Conservation (phyloP, 2,888 invertebrate species). For the Coelopa pilipes region DNA sequence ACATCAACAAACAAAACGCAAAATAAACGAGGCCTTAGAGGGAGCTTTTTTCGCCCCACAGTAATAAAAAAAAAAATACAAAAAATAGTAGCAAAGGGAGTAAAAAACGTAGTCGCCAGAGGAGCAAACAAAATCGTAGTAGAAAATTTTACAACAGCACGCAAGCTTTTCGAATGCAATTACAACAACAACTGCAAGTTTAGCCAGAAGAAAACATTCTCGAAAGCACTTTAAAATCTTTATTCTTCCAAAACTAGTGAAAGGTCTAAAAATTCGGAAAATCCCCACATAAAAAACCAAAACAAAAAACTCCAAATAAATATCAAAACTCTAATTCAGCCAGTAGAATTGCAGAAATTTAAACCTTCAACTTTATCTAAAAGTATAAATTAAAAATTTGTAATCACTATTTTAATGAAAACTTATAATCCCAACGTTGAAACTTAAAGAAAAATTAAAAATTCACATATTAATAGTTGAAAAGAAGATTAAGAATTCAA, state of each 20-base stretch:
- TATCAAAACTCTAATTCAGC: background rate
- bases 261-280: slow-evolving; percentile 32
- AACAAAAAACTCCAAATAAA: slow-evolving; percentile 18
- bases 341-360: background rate
- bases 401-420: slow-evolving; percentile 12
- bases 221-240: slow-evolving; percentile 18
- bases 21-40: slow-evolving; percentile 36
- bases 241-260: slow-evolving; percentile 29
- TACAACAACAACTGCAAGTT: background rate
- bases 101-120: slow-evolving; percentile 5
- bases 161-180: background rate
- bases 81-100: slow-evolving; percentile 9
- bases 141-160: background rate
- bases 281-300: slow-evolving; percentile 2
- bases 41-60: slow-evolving; percentile 25
- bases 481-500: too few relatives aligned
- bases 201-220: background rate
- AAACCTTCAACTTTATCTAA: background rate
- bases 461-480: too few relatives aligned
- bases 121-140: background rate
- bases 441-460: too few relatives aligned
- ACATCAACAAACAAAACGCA: slow-evolving; percentile 33
- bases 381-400: slow-evolving; percentile 10
- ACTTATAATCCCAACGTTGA: too few relatives aligned
- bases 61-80: slow-evolving; percentile 10